Conservation (phyloP, 30 jellyfish, hydroid and myxozoan genomes). For the Pelagia noctiluca region DNA sequence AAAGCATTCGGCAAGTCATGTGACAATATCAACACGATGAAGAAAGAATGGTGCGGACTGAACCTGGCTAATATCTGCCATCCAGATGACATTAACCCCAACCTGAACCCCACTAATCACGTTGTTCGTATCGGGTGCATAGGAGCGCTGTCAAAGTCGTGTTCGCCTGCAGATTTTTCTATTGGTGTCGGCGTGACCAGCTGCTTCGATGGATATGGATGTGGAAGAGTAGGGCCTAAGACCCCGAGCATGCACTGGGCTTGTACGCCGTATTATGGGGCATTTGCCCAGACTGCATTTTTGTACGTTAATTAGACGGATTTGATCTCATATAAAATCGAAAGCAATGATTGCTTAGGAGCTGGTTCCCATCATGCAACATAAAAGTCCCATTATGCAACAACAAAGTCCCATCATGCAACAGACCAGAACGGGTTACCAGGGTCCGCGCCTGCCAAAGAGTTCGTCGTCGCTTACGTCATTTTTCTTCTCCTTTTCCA, state of each 20-base stretch:
- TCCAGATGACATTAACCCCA: constrained; percentile 97
- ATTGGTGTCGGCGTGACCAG: constrained; percentile 96
- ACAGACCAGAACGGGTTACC: constrained; percentile 84
- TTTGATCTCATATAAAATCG: background rate
- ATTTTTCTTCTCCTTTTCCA: background rate
- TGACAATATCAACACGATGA: constrained; percentile 52
- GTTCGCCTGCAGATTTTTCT: constrained; percentile 98
- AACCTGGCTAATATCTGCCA: constrained; percentile 96
- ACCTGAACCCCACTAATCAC: constrained; percentile 97
- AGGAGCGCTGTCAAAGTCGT: constrained; percentile 86
- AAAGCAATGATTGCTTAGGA: background rate
- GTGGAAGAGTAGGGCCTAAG: constrained; percentile 98
- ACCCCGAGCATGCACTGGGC: constrained; percentile 99
- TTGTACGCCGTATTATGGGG: constrained; percentile 90
- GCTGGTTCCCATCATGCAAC: background rate
- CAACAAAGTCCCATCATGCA: background rate
- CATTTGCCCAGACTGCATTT: constrained; percentile 89
- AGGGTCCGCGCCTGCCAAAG: constrained; percentile 77
- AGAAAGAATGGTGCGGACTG: constrained; percentile 97
- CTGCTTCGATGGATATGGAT: constrained; percentile 98
- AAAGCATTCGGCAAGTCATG: constrained; percentile 92
- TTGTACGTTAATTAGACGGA: constrained; percentile 68
- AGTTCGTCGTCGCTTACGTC: constrained; percentile 8
- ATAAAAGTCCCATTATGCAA: background rate
- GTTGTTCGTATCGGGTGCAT: constrained; percentile 98